phyloP scores from a whole-genome alignment of 2,888 invertebrate species.

The Ormyrus labotus region DNA sequence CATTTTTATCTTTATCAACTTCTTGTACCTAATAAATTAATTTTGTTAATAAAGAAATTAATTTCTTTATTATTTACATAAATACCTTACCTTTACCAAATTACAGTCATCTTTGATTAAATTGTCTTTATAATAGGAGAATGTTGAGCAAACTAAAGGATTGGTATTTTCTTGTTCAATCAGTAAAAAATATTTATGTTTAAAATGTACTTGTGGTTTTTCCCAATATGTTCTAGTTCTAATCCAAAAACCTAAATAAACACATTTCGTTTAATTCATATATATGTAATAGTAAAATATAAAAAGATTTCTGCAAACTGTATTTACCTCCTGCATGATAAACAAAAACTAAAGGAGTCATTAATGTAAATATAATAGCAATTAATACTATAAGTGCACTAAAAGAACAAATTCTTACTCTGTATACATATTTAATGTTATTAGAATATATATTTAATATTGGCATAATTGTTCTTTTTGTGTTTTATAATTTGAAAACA shows the following conservation, averaged over 20 bases:
- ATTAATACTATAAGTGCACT: conserved; percentile 55
- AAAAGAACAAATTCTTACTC: conserved; percentile 53
- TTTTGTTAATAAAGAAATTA: neutral
- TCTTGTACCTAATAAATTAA: conserved; percentile 65
- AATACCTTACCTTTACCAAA: conserved; percentile 66
- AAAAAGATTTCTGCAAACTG: conserved; percentile 6
- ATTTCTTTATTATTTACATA: neutral
- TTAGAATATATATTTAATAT: conserved; percentile 55
- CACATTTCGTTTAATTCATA: neutral
- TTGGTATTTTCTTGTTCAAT: conserved; percentile 63
- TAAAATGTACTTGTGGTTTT: conserved; percentile 67
- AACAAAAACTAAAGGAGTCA: conserved; percentile 52
- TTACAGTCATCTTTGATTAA: conserved; percentile 69
- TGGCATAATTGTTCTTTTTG: conserved; percentile 48
- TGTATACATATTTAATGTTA: conserved; percentile 56
- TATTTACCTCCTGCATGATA: conserved; percentile 55
- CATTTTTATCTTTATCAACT: conserved; percentile 68
- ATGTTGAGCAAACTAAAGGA: conserved; percentile 70
- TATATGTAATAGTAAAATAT: neutral
- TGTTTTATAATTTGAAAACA: conserved; percentile 5
- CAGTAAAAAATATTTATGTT: conserved; percentile 69
- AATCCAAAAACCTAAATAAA: conserved; percentile 66
- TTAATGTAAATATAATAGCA: conserved; percentile 43
- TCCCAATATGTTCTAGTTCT: conserved; percentile 68
- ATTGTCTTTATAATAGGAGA: conserved; percentile 68